phyloP scores from a whole-genome alignment of 2,797 vertebrate genomes.

The Xenops minutus region DNA sequence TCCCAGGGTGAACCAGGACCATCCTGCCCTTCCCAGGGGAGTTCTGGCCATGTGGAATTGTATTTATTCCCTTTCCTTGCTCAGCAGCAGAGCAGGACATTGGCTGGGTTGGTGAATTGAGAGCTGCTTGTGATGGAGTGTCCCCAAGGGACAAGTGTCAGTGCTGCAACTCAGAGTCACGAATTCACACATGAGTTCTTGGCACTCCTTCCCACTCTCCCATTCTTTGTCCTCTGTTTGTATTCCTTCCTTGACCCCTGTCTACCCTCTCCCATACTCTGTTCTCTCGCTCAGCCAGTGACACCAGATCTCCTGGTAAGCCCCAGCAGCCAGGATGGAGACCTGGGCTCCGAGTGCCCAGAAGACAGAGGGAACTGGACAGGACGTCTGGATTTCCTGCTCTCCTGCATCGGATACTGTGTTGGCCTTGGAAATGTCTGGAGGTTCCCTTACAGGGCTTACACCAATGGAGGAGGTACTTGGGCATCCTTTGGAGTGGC shows the following conservation, averaged over 20 bases:
- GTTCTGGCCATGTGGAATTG: neutral
- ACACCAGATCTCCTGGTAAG: constrained; percentile 80
- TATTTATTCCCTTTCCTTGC: neutral
- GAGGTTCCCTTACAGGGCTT: constrained; percentile 83
- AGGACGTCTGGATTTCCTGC: constrained; percentile 81
- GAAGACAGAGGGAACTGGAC: constrained; percentile 83
- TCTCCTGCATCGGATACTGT: constrained; percentile 83
- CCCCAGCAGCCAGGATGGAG: constrained; percentile 77
- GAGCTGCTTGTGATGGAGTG: neutral
- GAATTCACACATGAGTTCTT: neutral
- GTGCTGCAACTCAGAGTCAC: rapidly evolving
- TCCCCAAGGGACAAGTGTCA: neutral
- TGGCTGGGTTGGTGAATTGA: neutral
- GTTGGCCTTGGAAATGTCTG: constrained; percentile 82
- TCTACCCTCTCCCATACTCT: neutral
- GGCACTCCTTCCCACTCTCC: neutral
- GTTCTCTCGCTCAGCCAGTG: constrained; percentile 52
- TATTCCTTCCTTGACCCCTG: neutral
- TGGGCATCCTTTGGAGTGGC: neutral
- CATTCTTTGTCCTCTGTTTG: neutral
- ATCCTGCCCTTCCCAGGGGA: neutral
- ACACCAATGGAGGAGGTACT: constrained; percentile 83
- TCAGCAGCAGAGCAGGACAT: neutral
- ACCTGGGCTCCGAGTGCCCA: constrained; percentile 71
- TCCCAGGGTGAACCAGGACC: neutral